Base-by-base conservation (phyloP, 2,888 invertebrate species). In the Hirtodrosophila confusa region DNA sequence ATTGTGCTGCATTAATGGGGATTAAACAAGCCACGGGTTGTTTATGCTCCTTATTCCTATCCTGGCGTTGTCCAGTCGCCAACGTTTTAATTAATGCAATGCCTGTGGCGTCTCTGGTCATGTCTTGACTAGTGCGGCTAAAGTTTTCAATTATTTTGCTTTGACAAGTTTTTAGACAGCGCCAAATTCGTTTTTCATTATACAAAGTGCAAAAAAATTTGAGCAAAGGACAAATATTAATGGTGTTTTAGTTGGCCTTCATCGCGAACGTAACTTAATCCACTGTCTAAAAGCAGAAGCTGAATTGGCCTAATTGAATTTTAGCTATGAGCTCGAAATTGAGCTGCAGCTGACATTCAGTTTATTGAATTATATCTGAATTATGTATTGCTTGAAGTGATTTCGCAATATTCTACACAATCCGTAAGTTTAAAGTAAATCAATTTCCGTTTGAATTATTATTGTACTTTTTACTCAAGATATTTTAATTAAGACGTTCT, bases 141-240 rank as follows among this genome's bases (percentile, higher is more conserved):
- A 88, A 82, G 72, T 88, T 82, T 86, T 78, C 80, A 79, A 83
- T 88, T 82, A 86, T 74, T 79, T 69, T 45, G 56, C 72, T 56
- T 70, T 88, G 79, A 78, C 71, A 75, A 66, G 68, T 62, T 75
- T 50, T 48, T 11, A 45, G 39, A 3, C 39, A 51, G 58, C 35
- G 9, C 53, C 44, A 48, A 65, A 62, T 57, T 57, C 58, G 54
- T 51, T 56, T 62, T 65, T 54, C 51, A 70, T 67, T 75, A 51
- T 9, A 53, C 37, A 49, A 54, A 62, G 48, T 69, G 60, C 50
- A 53, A 64, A 17, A 53, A 64, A 17, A 66, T 54, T 55, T 68
- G 56, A 23, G 41, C 31, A 47, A 48, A 57, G 72, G 72, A 61
- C 66, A 80, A 86, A 65, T 64, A 77, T 77, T 62, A 77, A 86